phyloP scores from a whole-genome alignment of 2,797 vertebrate species.

The Pipistrellus kuhlii region DNA sequence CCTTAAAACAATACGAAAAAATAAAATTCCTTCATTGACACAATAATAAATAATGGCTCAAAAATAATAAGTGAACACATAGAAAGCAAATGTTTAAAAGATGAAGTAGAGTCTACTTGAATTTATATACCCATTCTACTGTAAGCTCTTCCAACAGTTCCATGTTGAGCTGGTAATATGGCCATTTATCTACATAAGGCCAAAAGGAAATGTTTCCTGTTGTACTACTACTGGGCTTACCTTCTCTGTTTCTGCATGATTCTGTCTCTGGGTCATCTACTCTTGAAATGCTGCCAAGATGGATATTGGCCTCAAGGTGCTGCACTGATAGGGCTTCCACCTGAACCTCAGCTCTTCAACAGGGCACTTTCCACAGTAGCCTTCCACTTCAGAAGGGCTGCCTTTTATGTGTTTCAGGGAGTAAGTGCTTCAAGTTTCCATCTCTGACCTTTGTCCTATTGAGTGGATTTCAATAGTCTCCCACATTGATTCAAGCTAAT shows the following conservation, averaged over 20 bases:
- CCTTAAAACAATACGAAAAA: background rate
- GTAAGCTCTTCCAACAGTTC: background rate
- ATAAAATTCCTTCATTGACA: conserved; percentile 20
- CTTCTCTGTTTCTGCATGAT: conserved; percentile 21
- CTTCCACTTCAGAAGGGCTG: conserved; percentile 36
- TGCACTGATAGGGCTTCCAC: background rate
- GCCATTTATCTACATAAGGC: background rate
- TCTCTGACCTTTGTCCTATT: conserved; percentile 70
- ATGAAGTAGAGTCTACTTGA: background rate
- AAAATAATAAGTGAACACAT: background rate
- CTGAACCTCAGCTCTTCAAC: background rate
- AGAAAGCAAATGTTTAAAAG: conserved; percentile 7
- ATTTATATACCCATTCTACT: background rate
- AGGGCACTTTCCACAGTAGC: conserved; percentile 1
- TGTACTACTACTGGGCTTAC: background rate
- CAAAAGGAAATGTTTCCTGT: background rate
- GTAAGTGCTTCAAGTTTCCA: conserved; percentile 44
- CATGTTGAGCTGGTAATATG: background rate
- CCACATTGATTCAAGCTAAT: conserved; percentile 75
- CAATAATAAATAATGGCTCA: background rate
- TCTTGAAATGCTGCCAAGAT: conserved; percentile 35
- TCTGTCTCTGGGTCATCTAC: conserved; percentile 44
- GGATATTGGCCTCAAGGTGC: conserved; percentile 53
- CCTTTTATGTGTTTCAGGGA: conserved; percentile 57
- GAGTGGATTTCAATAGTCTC: conserved; percentile 71